Evolutionary conservation across 2,113 vertebrate genomes (phyloP), one percentile per base, ranked within the genome.

Genomic region (Irena cyanogastra): DNA sequence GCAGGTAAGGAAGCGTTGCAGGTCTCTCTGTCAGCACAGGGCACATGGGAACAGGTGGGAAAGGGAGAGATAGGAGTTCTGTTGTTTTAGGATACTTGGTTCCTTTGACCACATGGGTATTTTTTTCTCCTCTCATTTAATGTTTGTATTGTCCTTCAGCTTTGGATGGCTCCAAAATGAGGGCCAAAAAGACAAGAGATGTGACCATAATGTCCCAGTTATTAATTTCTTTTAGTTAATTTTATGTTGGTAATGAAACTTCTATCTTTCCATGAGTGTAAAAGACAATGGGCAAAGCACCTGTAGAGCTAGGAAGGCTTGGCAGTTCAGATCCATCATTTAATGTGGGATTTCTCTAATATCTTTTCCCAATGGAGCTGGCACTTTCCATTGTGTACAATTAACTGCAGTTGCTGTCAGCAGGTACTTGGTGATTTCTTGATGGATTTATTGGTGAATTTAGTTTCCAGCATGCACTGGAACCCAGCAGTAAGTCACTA

Each of bases 1-100:
- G 7, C 31, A 16, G 31, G 56, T 77, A 49, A 66, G 70, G 44
- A 53, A 54, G 39, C 59, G 13, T 7, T 39, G 8, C 19, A 11
- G 50, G 7, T 66, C 47, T 3, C 33, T 26, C 49, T 71, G n/a
- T 47, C 11, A 33, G 53, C 2, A 2, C 66, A 52, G 45, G 8
- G 20, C 26, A 18, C 0, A 0, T 35, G 59, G 16, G 26, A 76
- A 39, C 0, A 3, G 14, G 11, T 35, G 31, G 27, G 47, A 54
- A 79, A 88, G 16, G 41, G n/a, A 64, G 17, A 52, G 2, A 16
- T 83, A 63, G 2, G 6, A 33, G 42, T 60, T 8, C 16, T 75
- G 19, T 21, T 56, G 19, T 63, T 63, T 59, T 30, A 10, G 28
- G 13, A 60, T n/a, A 42, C 26, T 74, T 84, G 57, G 27, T 9